A percentile compares a stretch with the other conserved stretches of the same genome.
Conservation (phyloP, 1,140 invertebrate species). For the Diachasmimorpha longicaudata region DNA sequence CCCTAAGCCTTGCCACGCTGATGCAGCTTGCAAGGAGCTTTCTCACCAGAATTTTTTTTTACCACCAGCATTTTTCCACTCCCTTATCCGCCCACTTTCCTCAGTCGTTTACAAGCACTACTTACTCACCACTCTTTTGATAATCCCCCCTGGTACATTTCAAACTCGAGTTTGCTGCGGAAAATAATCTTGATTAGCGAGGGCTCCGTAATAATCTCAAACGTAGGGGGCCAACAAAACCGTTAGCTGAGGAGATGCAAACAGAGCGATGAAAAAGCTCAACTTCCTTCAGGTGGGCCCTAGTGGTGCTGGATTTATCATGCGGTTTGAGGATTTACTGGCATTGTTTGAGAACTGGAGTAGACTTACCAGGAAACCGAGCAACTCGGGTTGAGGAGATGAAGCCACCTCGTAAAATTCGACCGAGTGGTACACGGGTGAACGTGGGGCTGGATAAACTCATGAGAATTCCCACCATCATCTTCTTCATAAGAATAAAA, state of each 20-base stretch:
- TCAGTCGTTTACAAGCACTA: not conserved
- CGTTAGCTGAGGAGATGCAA: not conserved
- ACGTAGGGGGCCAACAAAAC: not conserved
- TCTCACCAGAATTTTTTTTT: not conserved
- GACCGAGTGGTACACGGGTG: not conserved
- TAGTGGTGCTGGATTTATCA: constrained; percentile 9
- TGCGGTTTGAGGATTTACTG: constrained; percentile 16
- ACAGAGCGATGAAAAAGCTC: constrained; percentile 18
- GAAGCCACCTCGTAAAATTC: constrained; percentile 16
- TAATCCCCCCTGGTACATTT: not conserved
- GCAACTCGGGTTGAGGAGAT: not conserved
- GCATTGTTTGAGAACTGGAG: constrained; percentile 15
- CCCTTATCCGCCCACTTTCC: not conserved
- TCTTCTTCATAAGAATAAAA: not conserved
- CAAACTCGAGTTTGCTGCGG: not conserved
- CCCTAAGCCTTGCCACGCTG: constrained; percentile 38
- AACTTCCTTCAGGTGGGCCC: not conserved
- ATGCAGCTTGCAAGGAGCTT: constrained; percentile 30
- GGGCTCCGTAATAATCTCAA: not conserved
- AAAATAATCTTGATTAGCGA: not conserved
- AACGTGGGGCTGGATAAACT: constrained; percentile 5
- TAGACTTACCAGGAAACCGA: not conserved
- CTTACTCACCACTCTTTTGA: not conserved
- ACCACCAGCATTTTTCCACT: not conserved
- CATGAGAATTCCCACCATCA: not conserved